Percentiles rank a stretch among this genome's conserved stretches.
Evolutionary conservation across 1,140 invertebrate genomes (phyloP).

Genomic region (Manduca sexta): DNA sequence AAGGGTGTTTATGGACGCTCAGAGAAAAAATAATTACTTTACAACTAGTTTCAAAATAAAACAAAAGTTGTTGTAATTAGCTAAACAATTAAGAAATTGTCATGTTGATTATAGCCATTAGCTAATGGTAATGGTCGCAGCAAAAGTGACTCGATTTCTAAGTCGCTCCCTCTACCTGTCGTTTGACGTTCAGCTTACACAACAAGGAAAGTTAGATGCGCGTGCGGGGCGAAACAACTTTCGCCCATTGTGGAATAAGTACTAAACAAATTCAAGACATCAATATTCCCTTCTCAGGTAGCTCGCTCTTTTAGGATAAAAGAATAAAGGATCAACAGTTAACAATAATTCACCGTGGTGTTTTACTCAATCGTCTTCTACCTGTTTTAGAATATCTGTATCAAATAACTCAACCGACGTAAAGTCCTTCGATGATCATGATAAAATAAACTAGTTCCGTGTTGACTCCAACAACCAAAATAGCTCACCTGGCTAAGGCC

Average conservation of each 20-base stretch:
- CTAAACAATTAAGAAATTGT: slow-evolving; percentile 12
- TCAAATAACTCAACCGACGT: slow-evolving; percentile 39
- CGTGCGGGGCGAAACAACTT: slow-evolving; percentile 62
- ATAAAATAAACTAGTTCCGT: slow-evolving; percentile 68
- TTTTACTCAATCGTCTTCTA: slow-evolving; percentile 7
- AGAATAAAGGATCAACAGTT: too few relatives aligned
- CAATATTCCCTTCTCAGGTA: too few relatives aligned
- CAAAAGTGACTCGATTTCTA: slow-evolving; percentile 66
- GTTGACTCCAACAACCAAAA: slow-evolving; percentile 69
- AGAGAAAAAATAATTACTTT: slow-evolving; percentile 12
- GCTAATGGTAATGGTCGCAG: slow-evolving; percentile 34
- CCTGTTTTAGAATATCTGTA: slow-evolving; percentile 21
- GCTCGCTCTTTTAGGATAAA: too few relatives aligned
- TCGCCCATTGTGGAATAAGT: slow-evolving; percentile 56
- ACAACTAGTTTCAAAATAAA: slow-evolving; percentile 7
- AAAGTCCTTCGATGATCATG: slow-evolving; percentile 60
- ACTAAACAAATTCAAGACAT: slow-evolving; percentile 24
- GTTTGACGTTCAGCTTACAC: slow-evolving; percentile 64
- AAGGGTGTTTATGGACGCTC: slow-evolving; percentile 27
- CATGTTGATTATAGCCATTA: slow-evolving; percentile 22
- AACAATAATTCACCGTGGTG: background rate
- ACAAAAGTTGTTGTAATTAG: slow-evolving; percentile 1
- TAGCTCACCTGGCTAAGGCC: slow-evolving; percentile 73
- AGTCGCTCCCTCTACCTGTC: slow-evolving; percentile 61
- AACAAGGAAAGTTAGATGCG: slow-evolving; percentile 71